Base-by-base conservation (phyloP, 2,113 vertebrate genomes). In the Synodontis membranacea region DNA sequence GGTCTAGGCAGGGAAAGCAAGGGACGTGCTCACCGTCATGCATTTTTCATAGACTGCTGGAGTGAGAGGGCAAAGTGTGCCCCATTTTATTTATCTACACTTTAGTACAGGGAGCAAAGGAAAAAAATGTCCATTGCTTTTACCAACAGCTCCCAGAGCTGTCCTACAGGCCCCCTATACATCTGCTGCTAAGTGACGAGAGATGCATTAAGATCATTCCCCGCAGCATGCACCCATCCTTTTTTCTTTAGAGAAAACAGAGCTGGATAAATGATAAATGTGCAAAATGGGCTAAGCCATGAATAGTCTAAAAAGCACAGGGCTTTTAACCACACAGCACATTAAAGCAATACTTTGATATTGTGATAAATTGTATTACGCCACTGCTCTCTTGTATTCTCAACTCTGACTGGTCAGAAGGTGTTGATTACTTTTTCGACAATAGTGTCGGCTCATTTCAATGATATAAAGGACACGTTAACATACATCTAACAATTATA, bases 31-130 rank as follows among this genome's bases (percentile, higher is more conserved):
- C 44, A 56, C 82, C 6, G 28, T 31, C 76, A 89, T 87, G 82
- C 68, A 84, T 89, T 87, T 89, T 87, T 84, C 52, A 89, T 87
- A 82, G 62, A 88, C 84, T 86, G 31, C 88, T 46, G 80, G 54
- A 37, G 42, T 15, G 37, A 78, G 76, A 50, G 44, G 48, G 68
- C 10, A 82, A 58, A 70, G 60, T 80, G 44, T 66, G 44, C 70
- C 19, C 85, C 66, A 79, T 64, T 85, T 89, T 85, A 89, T 76
- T 37, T 83, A 87, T 87, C 82, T 83, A 34, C 37, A 14, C 48
- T 74, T 34, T 62, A 74, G 74, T 50, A 34, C 37, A 86, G 64
- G 76, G 44, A 80, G 8, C 52, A 39, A 76, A 23, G 23, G 3
- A 21, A 83, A 82, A 82, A 5, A 54, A 23, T 34, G 34, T 11